Evolutionary conservation across 2,113 vertebrate genomes (phyloP), one percentile per base, ranked within the genome.

Genomic region (Pan paniscus): DNA sequence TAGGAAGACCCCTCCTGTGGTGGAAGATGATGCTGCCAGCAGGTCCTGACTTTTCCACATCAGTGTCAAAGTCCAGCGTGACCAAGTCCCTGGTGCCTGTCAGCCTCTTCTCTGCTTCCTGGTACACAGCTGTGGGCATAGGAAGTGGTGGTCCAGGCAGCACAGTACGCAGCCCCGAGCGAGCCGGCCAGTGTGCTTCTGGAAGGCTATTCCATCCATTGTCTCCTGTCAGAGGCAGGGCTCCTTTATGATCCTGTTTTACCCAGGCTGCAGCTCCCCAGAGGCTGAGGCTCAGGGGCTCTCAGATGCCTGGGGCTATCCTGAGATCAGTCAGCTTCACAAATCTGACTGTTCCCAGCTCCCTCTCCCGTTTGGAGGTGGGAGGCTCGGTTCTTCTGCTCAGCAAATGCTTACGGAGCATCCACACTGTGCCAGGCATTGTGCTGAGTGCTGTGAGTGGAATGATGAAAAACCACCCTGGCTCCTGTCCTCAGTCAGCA

Each of bases 71-170:
- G 84, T 84, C 40, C 8, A 57, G 7, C 11, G 6, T 11, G 14
- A 18, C 25, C 2, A 6, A 2, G 6, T 11, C 25, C 2, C 10
- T 6, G 14, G 22, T 30, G 9, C 48, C 48, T 30, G 3, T 38
- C 14, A 11, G 35, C 50, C 18, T 72, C 32, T 59, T 83, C 5
- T 6, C n/a, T 55, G 25, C 68, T n/a, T 11, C 52, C 43, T 13
- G 79, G 68, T 46, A 6, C 32, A 6, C 3, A 5, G 85, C n/a
- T 68, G 18, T 23, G 8, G 40, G 9, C 5, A 1, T 1, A n/a
- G 55, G 73, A 25, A 3, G n/a, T 46, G 48, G 50, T 11, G 30
- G 17, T 52, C 57, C 82, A 10, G 46, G 12, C 50, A 35, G 38
- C 27, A 7, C 8, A 40, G 79, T 22, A 67, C 1, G 3, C 61